Conservation (phyloP, 2,888 invertebrate species). For the Ochlodes sylvanus region DNA sequence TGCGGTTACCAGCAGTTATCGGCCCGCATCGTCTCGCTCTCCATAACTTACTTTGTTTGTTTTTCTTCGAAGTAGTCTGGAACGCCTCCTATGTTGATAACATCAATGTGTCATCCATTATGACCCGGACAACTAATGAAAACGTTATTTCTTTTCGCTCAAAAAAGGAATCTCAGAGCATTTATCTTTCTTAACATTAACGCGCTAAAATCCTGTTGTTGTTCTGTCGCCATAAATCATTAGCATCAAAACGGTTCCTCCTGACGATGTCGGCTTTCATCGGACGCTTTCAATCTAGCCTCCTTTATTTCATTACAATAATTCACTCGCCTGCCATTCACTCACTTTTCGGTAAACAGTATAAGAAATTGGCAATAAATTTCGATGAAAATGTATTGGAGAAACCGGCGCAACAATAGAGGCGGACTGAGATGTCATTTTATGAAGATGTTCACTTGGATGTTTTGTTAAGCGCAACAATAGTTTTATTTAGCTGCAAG, state of each 20-base stretch:
- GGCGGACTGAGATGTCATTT: conserved; percentile 64
- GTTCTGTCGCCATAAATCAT: conserved; percentile 81
- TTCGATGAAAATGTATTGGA: conserved; percentile 72
- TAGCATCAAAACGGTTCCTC: conserved; percentile 73
- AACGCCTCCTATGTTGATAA: conserved; percentile 38
- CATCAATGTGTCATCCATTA: conserved; percentile 50
- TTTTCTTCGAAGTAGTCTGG: conserved; percentile 19
- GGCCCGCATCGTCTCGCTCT: conserved; percentile 41
- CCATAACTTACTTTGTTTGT: conserved; percentile 32
- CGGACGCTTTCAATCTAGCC: conserved; percentile 80
- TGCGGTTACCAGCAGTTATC: conserved; percentile 68
- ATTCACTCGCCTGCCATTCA: conserved; percentile 80
- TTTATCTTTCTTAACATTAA: conserved; percentile 78
- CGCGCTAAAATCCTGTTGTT: conserved; percentile 75
- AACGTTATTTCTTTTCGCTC: conserved; percentile 62
- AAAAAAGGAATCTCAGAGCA: conserved; percentile 66
- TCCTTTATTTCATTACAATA: conserved; percentile 83
- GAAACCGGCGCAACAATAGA: conserved; percentile 58
- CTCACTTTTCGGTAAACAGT: conserved; percentile 80
- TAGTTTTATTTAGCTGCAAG: conserved; percentile 82
- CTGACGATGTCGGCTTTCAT: conserved; percentile 74
- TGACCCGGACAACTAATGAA: conserved; percentile 47
- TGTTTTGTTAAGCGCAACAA: conserved; percentile 79
- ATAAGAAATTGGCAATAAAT: conserved; percentile 83
- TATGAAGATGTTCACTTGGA: conserved; percentile 83